Percentiles rank a stretch among this genome's conserved stretches.
Conservation (phyloP, 2,888 invertebrate species). For the Idaea straminata region DNA sequence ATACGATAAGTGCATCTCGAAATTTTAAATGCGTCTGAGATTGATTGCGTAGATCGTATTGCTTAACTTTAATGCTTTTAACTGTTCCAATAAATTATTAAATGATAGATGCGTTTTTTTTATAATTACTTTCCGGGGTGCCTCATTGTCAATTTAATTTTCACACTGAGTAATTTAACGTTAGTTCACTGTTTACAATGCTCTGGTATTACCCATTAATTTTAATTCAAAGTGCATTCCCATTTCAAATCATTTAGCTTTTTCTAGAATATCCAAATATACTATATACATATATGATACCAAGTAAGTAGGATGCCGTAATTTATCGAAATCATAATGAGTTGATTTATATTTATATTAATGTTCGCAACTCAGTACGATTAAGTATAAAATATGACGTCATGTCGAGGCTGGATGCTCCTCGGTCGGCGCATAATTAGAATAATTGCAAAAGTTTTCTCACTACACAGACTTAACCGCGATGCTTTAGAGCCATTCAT, state of each 20-base stretch:
- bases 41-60: conserved; percentile 46
- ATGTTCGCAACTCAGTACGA: conserved; percentile 61
- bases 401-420: conserved; percentile 58
- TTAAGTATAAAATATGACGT: conserved; percentile 75
- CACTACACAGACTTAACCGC: conserved; percentile 60
- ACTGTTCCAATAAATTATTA: conserved; percentile 17
- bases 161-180: neutral
- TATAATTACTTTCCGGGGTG: conserved; percentile 3
- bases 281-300: conserved; percentile 11
- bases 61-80: conserved; percentile 35
- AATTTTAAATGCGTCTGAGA: conserved; percentile 55
- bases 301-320: conserved; percentile 35
- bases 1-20: conserved; percentile 71
- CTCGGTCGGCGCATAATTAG: conserved; percentile 70
- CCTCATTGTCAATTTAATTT: neutral
- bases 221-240: neutral
- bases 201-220: neutral
- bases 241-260: conserved; percentile 18
- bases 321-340: conserved; percentile 56
- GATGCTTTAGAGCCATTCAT: conserved; percentile 62
- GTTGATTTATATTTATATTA: conserved; percentile 68
- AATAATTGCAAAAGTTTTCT: conserved; percentile 75
- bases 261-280: too few relatives aligned
- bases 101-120: conserved; percentile 23
- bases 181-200: neutral